Base-by-base conservation (phyloP, 2,113 vertebrate genomes). In the Ancistrus triradiatus region DNA sequence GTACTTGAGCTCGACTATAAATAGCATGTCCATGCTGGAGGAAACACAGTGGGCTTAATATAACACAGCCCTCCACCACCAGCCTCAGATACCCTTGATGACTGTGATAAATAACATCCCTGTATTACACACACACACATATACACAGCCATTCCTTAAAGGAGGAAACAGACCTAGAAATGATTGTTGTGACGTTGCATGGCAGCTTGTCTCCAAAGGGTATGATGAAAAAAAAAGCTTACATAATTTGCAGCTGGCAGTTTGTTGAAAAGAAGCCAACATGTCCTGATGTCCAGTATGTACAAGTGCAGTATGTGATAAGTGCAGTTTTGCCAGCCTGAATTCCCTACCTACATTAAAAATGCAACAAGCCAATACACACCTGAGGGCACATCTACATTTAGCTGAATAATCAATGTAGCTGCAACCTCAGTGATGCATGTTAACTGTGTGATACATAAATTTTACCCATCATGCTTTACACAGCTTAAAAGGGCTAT, bases 1-100 rank as follows among this genome's bases (percentile, higher is more conserved):
- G 47, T 73, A 78, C 77, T 62, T 71, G 69, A 68, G 70, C 63
- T 53, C 7, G 62, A 19, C 76, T 78, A 80, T 77, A 77, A 78
- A 80, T 78, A 80, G 74, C 35, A 63, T 43, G 46, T 2, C 33
- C 46, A 42, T 42, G 64, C 74, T 69, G 48, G 51, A 74, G 75
- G 72, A 74, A 53, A 66, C 59, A 70, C 55, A 38, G 38, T 40
- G 22, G 40, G 53, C 62, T 70, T 68, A 70, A 78, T 75, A 73
- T 72, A 74, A 70, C 63, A 33, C 25, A 52, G 56, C 68, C 63
- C 59, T 28, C 35, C 58, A 8, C 56, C n/a, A 53, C 22, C 17
- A 62, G 33, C 50, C 59, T 37, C 61, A 64, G 58, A 53, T 49
- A 66, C 48, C 44, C 47, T 69, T 72, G 65, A 75, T 68, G 61